These are phyloP conservation scores for Brachylomia viminalis DNA, from an alignment of 2,888 invertebrate species.

Conservation along the genomic window DNA sequence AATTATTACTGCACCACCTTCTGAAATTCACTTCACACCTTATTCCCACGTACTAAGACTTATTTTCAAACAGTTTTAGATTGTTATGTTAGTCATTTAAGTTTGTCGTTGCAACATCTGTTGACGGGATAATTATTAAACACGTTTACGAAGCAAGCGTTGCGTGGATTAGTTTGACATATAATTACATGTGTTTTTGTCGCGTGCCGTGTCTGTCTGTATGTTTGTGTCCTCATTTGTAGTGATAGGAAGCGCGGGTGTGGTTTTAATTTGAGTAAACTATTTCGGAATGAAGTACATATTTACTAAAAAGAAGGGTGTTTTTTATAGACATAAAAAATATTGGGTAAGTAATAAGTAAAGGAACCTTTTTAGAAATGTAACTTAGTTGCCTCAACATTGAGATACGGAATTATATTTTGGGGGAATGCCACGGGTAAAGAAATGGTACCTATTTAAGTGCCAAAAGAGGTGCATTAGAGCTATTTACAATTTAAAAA, in stretches of 20 bases:
- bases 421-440: too few relatives aligned
- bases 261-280: constrained; percentile 41
- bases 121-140: constrained; percentile 61
- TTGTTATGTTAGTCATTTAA: background rate
- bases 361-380: too few relatives aligned
- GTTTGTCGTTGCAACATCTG: constrained; percentile 53
- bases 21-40: background rate
- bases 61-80: constrained; percentile 21
- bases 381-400: too few relatives aligned
- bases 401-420: too few relatives aligned
- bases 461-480: too few relatives aligned
- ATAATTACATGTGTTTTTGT: constrained; percentile 63
- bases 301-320: background rate
- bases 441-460: too few relatives aligned
- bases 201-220: constrained; percentile 44
- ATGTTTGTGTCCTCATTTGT: constrained; percentile 50
- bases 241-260: constrained; percentile 37
- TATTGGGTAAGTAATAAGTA: too few relatives aligned
- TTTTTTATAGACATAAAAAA: background rate
- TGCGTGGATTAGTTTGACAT: constrained; percentile 59
- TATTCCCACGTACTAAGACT: constrained; percentile 30
- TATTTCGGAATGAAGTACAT: constrained; percentile 28
- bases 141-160: constrained; percentile 65
- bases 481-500: too few relatives aligned
- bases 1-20: constrained; percentile 12